Conservation (phyloP, 1,140 invertebrate genomes). For the Lamellibrachia luymesi region DNA sequence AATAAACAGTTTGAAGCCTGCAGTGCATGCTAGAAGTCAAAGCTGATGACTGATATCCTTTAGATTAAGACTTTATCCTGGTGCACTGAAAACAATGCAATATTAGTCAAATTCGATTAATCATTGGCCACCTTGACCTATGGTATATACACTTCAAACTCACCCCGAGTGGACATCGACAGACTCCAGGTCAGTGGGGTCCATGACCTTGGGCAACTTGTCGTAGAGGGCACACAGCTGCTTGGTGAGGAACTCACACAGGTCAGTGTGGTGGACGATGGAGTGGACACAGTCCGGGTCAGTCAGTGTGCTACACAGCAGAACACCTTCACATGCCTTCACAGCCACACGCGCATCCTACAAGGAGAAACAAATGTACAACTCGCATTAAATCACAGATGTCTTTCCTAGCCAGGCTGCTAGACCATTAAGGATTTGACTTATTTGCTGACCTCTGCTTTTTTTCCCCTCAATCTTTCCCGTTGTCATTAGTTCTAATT, state of each 20-base stretch:
- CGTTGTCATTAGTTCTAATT: too few relatives aligned
- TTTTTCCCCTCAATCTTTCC: too few relatives aligned
- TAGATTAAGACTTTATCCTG: too few relatives aligned
- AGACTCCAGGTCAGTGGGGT: conserved; percentile 68
- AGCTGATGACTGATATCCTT: too few relatives aligned
- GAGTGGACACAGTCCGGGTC: conserved; percentile 66
- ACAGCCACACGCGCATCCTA: conserved; percentile 74
- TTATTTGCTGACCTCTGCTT: too few relatives aligned
- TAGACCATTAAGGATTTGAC: too few relatives aligned
- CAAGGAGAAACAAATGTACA: neutral
- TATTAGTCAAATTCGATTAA: too few relatives aligned
- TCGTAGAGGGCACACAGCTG: conserved; percentile 65
- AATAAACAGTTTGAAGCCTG: too few relatives aligned
- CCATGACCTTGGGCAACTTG: conserved; percentile 67
- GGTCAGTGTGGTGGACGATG: conserved; percentile 61
- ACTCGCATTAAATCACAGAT: neutral
- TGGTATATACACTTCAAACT: conserved; percentile 41
- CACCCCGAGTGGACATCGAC: conserved; percentile 73
- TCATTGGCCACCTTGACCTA: neutral
- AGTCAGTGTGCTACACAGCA: conserved; percentile 69
- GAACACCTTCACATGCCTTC: conserved; percentile 73
- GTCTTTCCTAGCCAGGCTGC: too few relatives aligned
- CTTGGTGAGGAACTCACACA: conserved; percentile 60
- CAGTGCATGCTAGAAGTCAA: too few relatives aligned
- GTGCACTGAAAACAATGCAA: too few relatives aligned